Base-by-base conservation (phyloP, 1,140 invertebrate species). In the Pseudomyrmex pallidus region DNA sequence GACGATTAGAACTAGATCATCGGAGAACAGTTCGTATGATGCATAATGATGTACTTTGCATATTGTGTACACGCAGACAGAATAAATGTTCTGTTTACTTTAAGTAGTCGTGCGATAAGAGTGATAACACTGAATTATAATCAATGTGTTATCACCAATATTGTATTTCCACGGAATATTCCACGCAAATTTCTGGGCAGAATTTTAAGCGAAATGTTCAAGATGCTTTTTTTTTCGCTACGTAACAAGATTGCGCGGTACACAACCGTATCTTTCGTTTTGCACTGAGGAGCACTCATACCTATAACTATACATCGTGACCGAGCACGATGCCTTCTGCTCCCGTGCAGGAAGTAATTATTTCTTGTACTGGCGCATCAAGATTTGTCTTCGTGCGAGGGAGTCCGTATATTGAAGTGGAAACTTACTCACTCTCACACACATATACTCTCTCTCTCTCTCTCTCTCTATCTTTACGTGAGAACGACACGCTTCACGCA, bases 271-370 rank as follows among this genome's bases (percentile, higher is more conserved):
- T 20, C 63, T 68, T 78, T 46, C n/a, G 54, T 46, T 82, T 82
- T 35, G 17, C 59, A 74, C 48, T 35, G 35, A 35, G 17, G 12
- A 54, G 35, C 5, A 12, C 74, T 22, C 25, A 52, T 35, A 35
- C 35, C 72, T 56, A 74, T 70, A 61, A 56, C n/a, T 12, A 72
- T 73, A 63, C 46, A 82, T 82, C 56, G 20, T 50, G 77, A 72
- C 50, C 20, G 67, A 56, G 44, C 56, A 15, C 67, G 57, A 82
- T 22, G 77, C 77, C 67, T 82, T 82, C 67, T 73, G 46, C 70
- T 82, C 17, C 61, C 35, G 35, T 54, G 25, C 78, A 82, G 78
- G 78, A 82, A 82, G 70, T 82, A 74, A 82, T 82, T 82, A 82
- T 50, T 17, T 25, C 70, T 74, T 25, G 13, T 74, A 64, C 22